Base-by-base conservation (phyloP, 2,113 vertebrate genomes). In the Hipposideros armiger region DNA sequence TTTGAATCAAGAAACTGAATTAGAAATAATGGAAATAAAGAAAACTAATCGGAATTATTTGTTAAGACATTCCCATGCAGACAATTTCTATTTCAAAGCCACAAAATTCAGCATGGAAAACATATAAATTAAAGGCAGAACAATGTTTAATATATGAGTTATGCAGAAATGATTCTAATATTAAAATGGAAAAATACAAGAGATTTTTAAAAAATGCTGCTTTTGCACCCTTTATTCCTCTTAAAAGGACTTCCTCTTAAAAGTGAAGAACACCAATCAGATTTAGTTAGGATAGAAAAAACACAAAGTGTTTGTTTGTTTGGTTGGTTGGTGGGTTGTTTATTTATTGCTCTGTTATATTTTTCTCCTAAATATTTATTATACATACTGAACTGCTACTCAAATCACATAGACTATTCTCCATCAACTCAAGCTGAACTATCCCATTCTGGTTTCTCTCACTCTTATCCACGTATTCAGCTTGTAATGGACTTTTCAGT, bases 201-300 rank as follows among this genome's bases (percentile, higher is more conserved):
- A 94, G 4, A 76, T 14, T 36, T 36, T 36, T 8, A 14, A 67
- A 84, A 95, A 91, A 56, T 50, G 47, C 28, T 84, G 95, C 80
- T 95, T 87, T 69, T 70, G n/a, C 0, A 70, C 1, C 24, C 32
- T 83, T 58, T 94, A 72, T 58, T 78, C 47, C 36, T 36, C 36
- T 36, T 36, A 36, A 36, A 36, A 95, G 58, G 50, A 81, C 14
- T 88, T 90, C 17, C 40, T 89, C 22, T 87, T 86, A 30, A 91
- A 96, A 89, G 22, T 83, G 14, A 87, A 91, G 94, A 92, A 64
- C 11, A 26, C 5, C 11, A 69, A 60, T 58, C 22, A 64, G 20
- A 85, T 96, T 96, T 97, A 16, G 66, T 91, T 95, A 67, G 45
- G 5, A 80, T 96, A 95, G 88, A 72, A 80, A 72, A 72, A 97